Evolutionary conservation across 2,113 vertebrate genomes (phyloP).

Genomic region (Rhinichthys klamathensis): DNA sequence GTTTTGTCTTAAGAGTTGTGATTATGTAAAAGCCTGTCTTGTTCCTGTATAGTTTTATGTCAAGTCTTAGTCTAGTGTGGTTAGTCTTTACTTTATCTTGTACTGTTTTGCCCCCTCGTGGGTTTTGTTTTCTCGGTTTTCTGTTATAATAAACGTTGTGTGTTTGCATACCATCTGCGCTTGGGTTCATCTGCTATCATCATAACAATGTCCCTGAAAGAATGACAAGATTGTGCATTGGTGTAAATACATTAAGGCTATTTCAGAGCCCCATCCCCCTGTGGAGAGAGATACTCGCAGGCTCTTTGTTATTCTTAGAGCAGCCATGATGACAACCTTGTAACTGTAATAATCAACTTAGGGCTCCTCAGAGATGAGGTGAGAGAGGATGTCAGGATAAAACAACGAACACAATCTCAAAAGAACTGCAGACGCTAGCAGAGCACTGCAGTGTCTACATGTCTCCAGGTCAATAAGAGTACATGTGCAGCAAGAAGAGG

Average conservation of each 20-base stretch:
- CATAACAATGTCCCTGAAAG: too few relatives aligned
- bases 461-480: conserved; percentile 16
- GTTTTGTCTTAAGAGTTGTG: too few relatives aligned
- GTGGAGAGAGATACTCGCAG: background rate
- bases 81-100: too few relatives aligned
- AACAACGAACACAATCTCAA: conserved; percentile 21
- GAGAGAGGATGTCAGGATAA: background rate
- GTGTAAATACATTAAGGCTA: background rate
- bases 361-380: conserved; percentile 8
- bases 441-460: background rate
- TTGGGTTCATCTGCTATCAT: too few relatives aligned
- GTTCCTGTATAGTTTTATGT: too few relatives aligned
- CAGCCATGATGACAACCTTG: conserved; percentile 8
- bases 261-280: background rate
- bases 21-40: too few relatives aligned
- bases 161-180: too few relatives aligned
- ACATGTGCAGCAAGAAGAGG: background rate
- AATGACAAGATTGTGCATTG: background rate
- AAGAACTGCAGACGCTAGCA: conserved; percentile 5
- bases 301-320: conserved; percentile 17
- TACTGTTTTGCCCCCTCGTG: too few relatives aligned
- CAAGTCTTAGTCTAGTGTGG: too few relatives aligned
- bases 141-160: too few relatives aligned
- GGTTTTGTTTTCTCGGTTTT: too few relatives aligned
- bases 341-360: conserved; percentile 35